Percentiles rank a stretch among this genome's conserved stretches.
Evolutionary conservation across 2,888 invertebrate genomes (phyloP).

Genomic region (Aromia moschata): DNA sequence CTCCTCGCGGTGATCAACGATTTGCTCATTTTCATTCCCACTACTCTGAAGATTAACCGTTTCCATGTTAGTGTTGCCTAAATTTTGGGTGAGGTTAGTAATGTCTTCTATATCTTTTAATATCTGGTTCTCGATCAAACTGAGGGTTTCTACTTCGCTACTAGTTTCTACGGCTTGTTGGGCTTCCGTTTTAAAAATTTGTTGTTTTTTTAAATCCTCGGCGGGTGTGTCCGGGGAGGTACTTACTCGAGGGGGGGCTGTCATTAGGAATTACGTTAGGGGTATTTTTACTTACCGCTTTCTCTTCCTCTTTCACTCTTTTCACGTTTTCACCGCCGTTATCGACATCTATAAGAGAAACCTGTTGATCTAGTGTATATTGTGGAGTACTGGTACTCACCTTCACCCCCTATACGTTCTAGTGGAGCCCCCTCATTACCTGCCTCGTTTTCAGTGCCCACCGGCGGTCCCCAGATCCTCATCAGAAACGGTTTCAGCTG

Average conservation of each 20-base stretch:
- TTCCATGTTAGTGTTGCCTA: slow-evolving; percentile 31
- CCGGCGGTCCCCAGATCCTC: slow-evolving; percentile 81
- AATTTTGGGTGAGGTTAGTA: slow-evolving; percentile 43
- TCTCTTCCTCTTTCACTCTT: slow-evolving; percentile 47
- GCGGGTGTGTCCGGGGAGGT: slow-evolving; percentile 27
- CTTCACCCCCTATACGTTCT: slow-evolving; percentile 56
- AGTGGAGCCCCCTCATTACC: slow-evolving; percentile 61
- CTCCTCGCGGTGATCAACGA: neutral
- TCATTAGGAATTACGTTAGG: slow-evolving; percentile 24
- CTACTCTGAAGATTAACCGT: neutral
- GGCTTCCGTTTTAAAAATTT: slow-evolving; percentile 27
- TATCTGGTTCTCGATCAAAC: slow-evolving; percentile 49
- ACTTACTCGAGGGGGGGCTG: slow-evolving; percentile 45
- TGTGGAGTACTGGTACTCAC: slow-evolving; percentile 47
- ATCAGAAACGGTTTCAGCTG: slow-evolving; percentile 82
- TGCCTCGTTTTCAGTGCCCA: slow-evolving; percentile 74
- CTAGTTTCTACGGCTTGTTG: slow-evolving; percentile 29
- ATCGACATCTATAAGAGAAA: slow-evolving; percentile 29
- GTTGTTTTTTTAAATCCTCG: slow-evolving; percentile 39
- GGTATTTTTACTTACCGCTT: slow-evolving; percentile 58
- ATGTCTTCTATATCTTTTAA: slow-evolving; percentile 51
- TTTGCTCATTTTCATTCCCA: slow-evolving; percentile 1
- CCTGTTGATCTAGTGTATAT: neutral
- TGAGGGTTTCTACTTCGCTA: slow-evolving; percentile 36
- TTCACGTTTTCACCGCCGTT: slow-evolving; percentile 23